Percentiles rank a stretch among this genome's conserved stretches.
phyloP scores from a whole-genome alignment of 1,140 invertebrate species.

The Rhagoletis zephyria region DNA sequence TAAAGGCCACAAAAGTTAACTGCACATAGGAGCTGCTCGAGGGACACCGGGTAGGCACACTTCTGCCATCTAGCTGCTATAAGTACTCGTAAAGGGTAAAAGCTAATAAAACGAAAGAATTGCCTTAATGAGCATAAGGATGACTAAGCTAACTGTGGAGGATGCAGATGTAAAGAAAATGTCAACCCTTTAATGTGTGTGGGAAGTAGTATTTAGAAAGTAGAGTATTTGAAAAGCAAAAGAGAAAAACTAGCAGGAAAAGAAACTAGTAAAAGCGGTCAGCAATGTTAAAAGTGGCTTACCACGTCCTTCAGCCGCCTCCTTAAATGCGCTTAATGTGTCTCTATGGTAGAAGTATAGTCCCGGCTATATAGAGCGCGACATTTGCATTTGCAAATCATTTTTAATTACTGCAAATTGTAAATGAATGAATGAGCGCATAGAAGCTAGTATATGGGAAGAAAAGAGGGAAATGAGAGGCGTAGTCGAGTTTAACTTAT shows the following conservation, averaged over 20 bases:
- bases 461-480: too few species aligned
- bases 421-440: not conserved
- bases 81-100: not conserved
- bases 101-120: not conserved
- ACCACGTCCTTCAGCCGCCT: not conserved
- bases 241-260: not conserved
- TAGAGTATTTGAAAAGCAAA: not conserved
- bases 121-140: not conserved
- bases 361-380: constrained; percentile 4
- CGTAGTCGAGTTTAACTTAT: too few species aligned
- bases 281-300: not conserved
- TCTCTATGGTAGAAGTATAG: not conserved
- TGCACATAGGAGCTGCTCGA: not conserved
- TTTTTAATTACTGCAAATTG: not conserved
- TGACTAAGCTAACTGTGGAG: not conserved
- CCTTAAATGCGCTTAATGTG: not conserved
- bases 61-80: not conserved
- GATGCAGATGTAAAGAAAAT: too few species aligned
- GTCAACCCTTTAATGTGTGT: not conserved
- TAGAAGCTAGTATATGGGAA: too few species aligned
- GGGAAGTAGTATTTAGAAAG: not conserved
- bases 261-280: not conserved
- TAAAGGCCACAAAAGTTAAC: constrained; percentile 22
- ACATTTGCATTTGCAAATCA: not conserved
- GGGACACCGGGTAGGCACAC: not conserved